phyloP scores from a whole-genome alignment of 2,797 vertebrate genomes.

The Etheostoma nigrum region DNA sequence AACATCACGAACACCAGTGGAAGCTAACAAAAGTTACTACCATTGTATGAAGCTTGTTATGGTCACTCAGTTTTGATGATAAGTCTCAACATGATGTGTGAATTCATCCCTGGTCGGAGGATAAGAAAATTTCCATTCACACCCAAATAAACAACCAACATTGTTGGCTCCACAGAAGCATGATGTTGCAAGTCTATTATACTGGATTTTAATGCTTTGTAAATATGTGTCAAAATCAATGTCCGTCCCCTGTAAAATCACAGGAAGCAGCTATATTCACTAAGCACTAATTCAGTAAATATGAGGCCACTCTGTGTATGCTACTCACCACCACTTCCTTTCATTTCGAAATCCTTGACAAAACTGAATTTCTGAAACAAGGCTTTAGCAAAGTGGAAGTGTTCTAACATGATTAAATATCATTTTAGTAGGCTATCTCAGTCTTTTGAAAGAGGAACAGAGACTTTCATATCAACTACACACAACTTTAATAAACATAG shows the following conservation, averaged over 20 bases:
- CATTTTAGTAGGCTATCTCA: neutral
- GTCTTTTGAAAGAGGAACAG: constrained; percentile 13
- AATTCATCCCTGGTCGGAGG: neutral
- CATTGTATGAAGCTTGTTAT: neutral
- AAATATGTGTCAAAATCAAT: neutral
- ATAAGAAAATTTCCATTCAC: neutral
- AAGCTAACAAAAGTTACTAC: neutral
- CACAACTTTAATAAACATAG: constrained; percentile 64
- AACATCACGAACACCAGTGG: neutral
- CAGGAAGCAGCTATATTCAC: neutral
- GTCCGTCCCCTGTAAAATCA: neutral
- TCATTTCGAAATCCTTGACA: constrained; percentile 53
- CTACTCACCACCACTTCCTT: constrained; percentile 46
- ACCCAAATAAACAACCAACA: neutral
- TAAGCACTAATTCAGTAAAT: neutral
- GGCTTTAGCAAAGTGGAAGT: constrained; percentile 53
- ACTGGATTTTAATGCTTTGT: neutral
- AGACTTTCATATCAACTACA: constrained; percentile 36
- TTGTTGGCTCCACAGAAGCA: neutral
- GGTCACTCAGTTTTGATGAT: neutral
- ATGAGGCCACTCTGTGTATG: neutral
- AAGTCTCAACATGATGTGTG: neutral
- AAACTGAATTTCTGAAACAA: constrained; percentile 24
- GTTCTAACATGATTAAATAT: constrained; percentile 7
- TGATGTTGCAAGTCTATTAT: neutral